These are phyloP conservation scores for Lasioglossum zephyrum DNA, from an alignment of 2,888 invertebrate species.

Conservation along the genomic window DNA sequence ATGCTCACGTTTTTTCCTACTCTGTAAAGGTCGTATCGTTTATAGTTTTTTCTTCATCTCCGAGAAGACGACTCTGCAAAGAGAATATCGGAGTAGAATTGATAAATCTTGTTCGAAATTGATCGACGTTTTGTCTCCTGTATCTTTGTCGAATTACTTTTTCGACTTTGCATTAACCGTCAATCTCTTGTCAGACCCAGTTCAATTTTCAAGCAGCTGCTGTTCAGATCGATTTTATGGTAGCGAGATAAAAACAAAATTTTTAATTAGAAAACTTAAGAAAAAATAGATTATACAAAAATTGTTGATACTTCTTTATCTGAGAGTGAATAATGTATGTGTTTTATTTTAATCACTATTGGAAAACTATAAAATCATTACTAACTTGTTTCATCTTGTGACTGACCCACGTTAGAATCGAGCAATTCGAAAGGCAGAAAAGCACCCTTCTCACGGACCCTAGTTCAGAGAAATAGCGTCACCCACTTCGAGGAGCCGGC, in stretches of 20 bases:
- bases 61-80: neutral
- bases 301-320: neutral
- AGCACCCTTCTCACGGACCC: neutral
- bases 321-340: neutral
- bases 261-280: too few species aligned
- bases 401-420: neutral
- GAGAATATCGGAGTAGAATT: neutral
- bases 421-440: neutral
- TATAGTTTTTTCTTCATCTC: too few species aligned
- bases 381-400: neutral
- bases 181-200: too few species aligned
- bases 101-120: neutral
- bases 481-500: constrained; percentile 18
- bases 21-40: neutral
- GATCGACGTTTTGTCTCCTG: neutral
- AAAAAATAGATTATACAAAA: too few species aligned
- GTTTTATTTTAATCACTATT: neutral
- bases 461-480: neutral
- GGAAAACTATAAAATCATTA: neutral
- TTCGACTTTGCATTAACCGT: too few species aligned
- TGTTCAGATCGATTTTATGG: too few species aligned
- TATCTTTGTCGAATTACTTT: neutral
- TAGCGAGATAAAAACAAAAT: too few species aligned
- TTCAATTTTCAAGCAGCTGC: too few species aligned
- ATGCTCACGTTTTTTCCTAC: neutral